These are phyloP conservation scores for Phyllotis vaccarum DNA, from an alignment of 2,797 vertebrate genomes.

Conservation along the genomic window DNA sequence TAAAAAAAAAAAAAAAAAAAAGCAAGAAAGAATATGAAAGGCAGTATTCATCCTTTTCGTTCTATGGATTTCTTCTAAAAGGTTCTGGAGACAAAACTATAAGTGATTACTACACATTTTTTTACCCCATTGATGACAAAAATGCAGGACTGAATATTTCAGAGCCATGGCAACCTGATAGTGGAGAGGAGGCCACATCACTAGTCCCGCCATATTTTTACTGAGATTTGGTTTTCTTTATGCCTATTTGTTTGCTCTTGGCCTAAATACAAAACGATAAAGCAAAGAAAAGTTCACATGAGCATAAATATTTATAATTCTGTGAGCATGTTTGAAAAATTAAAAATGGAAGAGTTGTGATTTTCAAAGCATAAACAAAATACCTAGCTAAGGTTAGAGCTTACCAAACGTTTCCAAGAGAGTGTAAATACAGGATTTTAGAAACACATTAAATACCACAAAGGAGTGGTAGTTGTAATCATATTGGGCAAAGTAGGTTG, in stretches of 20 bases:
- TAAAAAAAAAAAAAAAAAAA: slow-evolving; percentile 5
- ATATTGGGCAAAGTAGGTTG: slow-evolving; percentile 58
- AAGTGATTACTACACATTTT: neutral
- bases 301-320: neutral
- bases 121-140: neutral
- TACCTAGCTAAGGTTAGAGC: neutral
- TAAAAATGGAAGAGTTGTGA: neutral
- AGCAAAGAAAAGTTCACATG: neutral
- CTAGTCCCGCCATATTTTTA: neutral
- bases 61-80: neutral
- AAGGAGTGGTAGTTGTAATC: neutral
- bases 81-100: neutral
- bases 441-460: neutral
- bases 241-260: neutral
- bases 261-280: slow-evolving; percentile 6
- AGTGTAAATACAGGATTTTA: slow-evolving; percentile 48
- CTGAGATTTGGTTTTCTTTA: neutral
- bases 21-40: neutral
- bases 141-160: neutral
- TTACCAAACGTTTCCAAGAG: neutral
- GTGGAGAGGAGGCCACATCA: fast-evolving
- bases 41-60: neutral
- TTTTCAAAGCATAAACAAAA: neutral
- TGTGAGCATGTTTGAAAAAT: neutral
- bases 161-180: neutral